Evolutionary conservation across 2,797 vertebrate species (phyloP).

Genomic region (Hemitrygon akajei): DNA sequence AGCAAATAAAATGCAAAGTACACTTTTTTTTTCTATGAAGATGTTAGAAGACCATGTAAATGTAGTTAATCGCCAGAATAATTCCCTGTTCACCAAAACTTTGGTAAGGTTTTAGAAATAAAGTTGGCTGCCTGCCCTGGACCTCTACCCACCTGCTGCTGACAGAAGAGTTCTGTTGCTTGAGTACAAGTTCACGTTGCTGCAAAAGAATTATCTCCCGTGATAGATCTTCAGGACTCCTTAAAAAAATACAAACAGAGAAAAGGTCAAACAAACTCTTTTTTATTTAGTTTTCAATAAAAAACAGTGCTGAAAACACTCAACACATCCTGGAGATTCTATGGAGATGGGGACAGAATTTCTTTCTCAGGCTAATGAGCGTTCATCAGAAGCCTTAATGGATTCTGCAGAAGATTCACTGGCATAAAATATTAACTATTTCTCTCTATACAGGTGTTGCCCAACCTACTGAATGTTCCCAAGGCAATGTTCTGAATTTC

Average conservation of each 20-base stretch:
- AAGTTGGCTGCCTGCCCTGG: background rate
- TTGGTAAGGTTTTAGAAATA: background rate
- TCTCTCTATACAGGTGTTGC: too few relatives aligned
- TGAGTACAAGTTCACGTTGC: slow-evolving; percentile 77
- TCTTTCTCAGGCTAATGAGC: too few relatives aligned
- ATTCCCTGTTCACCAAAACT: background rate
- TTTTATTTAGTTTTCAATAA: background rate
- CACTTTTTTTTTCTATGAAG: background rate
- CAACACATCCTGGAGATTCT: too few relatives aligned
- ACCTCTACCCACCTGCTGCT: slow-evolving; percentile 69
- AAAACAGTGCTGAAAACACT: too few relatives aligned
- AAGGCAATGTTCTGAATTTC: too few relatives aligned
- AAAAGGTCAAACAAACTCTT: background rate
- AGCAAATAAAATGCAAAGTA: background rate
- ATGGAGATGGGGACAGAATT: too few relatives aligned
- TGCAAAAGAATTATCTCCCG: slow-evolving; percentile 83
- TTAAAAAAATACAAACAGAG: slow-evolving; percentile 45
- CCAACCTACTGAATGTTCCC: background rate
- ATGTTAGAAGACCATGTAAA: background rate
- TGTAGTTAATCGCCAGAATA: too few relatives aligned
- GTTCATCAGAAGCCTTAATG: too few relatives aligned
- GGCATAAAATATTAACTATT: too few relatives aligned
- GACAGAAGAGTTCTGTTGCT: slow-evolving; percentile 78
- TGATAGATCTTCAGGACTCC: slow-evolving; percentile 90
- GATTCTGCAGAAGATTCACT: too few relatives aligned